Percentiles rank a stretch among this genome's conserved stretches.
These are phyloP conservation scores for Sterrhoptilus dennistouni DNA, from an alignment of 2,113 vertebrate species.

Conservation along the genomic window DNA sequence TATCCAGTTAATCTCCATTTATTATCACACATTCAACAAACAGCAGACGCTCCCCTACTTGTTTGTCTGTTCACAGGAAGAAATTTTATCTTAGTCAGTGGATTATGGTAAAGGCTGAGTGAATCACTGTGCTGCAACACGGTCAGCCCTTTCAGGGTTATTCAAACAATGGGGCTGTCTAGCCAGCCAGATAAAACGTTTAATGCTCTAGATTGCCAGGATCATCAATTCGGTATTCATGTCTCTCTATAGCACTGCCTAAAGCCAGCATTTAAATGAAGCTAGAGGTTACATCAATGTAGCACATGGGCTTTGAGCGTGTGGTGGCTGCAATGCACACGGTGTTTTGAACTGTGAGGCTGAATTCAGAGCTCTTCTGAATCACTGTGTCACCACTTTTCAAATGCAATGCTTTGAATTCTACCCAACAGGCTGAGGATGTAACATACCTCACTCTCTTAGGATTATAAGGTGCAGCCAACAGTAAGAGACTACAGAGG, in stretches of 20 bases:
- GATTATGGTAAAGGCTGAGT: constrained; percentile 73
- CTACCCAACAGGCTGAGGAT: neutral
- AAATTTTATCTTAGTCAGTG: constrained; percentile 75
- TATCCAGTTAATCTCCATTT: constrained; percentile 78
- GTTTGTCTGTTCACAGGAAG: constrained; percentile 76
- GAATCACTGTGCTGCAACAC: constrained; percentile 72
- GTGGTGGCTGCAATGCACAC: neutral
- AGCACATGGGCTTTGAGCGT: neutral
- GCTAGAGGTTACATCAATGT: neutral
- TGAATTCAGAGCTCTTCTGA: neutral
- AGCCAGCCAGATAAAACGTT: constrained; percentile 76
- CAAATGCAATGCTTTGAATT: neutral
- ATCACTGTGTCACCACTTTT: constrained; percentile 32
- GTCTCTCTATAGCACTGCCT: constrained; percentile 36
- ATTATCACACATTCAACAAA: constrained; percentile 78
- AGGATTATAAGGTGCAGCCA: neutral
- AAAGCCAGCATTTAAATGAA: constrained; percentile 20
- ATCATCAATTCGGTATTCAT: constrained; percentile 81
- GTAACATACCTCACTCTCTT: neutral
- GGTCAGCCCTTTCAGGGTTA: constrained; percentile 79
- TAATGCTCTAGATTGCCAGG: constrained; percentile 68
- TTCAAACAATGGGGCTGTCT: constrained; percentile 76
- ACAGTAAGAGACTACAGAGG: neutral
- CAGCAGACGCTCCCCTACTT: constrained; percentile 56
- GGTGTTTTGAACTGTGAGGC: neutral